Base-by-base conservation (phyloP, 1,140 invertebrate genomes). In the Drosophila lacertosa region DNA sequence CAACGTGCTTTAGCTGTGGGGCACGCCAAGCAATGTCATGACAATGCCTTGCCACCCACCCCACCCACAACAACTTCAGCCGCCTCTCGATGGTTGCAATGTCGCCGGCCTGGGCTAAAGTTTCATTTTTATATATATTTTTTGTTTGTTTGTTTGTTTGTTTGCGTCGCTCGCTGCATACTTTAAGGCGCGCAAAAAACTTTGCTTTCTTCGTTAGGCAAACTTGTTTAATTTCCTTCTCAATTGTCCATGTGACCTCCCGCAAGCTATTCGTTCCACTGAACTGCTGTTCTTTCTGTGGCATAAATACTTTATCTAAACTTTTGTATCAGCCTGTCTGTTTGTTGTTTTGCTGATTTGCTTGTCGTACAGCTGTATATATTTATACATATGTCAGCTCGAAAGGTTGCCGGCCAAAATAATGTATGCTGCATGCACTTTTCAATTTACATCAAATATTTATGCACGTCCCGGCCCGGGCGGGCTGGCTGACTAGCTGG, bases 141-240 rank as follows among this genome's bases (percentile, higher is more conserved):
- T 51, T 22, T 24, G 0, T 24, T 11, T 40, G 35, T 32, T 50
- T 22, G 18, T 39, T 39, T 68, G 45, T 67, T 72, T 68, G 48
- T 68, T 73, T 73, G 62, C 22, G 35, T 33, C 33, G 45, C 22
- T 59, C 55, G 68, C 64, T 55, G 82, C 82, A 75, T 86, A 88
- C 82, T 86, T 88, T 88, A 81, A 86, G 82, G 77, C 64, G 81
- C 71, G 72, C 64, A 82, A 70, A 67, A 50, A 88, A 88, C 70
- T 88, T 88, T 88, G 65, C 47, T 68, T 75, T 76, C 63, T 84
- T 88, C 77, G 82, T 88, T 86, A 81, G 71, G 60, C 71, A 88
- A 88, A 88, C 82, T 88, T 88, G 82, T 88, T 88, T 88, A 88
- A 88, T 88, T 88, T 88, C 82, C 82, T 88, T 78, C 86, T 71